Evolutionary conservation across 2,888 invertebrate genomes (phyloP), one percentile per base, ranked within the genome.

Genomic region (Hyles lineata): DNA sequence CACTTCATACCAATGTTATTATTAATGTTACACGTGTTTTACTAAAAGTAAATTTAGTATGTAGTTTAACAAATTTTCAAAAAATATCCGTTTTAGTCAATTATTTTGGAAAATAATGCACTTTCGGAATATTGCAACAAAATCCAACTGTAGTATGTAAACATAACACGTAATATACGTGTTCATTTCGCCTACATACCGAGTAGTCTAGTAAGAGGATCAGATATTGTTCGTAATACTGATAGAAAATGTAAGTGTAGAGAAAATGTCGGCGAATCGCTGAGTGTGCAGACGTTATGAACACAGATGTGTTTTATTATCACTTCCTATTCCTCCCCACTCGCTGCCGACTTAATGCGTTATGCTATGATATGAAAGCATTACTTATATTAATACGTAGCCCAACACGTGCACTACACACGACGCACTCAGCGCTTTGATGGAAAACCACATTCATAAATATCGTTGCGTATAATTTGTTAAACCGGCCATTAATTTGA

Each of bases 251-350:
- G 17, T 23, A 21, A 35, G 70, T 70, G 35, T 70, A 50, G 70
- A 21, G 70, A 67, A 35, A 72, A 23, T 23, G 67, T 21, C 72
- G 70, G 80, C 77, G 83, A 82, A 78, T 78, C 74, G 82, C 77
- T 77, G 77, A 81, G 80, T 75, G 73, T 76, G 76, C 77, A 74
- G 23, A 67, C 74, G 77, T 77, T 78, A 79, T 79, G 79, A 75
- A 80, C 85, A 83, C 89, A 90, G 86, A 89, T 90, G 89, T 86
- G 84, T 89, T 91, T 91, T 91, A 87, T 84, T 85, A 85, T 85
- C 84, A 77, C 80, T 81, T 79, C 82, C 82, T 78, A 78, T 79
- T 78, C 79, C 75, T 79, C 76, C 76, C 76, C 75, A 25, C 67
- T 17, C 67, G 50, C 50, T 50, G 74, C 73, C 76, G 77, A 82